These are phyloP conservation scores for Drosophila gaucha DNA, from an alignment of 2,888 invertebrate genomes.

Conservation along the genomic window DNA sequence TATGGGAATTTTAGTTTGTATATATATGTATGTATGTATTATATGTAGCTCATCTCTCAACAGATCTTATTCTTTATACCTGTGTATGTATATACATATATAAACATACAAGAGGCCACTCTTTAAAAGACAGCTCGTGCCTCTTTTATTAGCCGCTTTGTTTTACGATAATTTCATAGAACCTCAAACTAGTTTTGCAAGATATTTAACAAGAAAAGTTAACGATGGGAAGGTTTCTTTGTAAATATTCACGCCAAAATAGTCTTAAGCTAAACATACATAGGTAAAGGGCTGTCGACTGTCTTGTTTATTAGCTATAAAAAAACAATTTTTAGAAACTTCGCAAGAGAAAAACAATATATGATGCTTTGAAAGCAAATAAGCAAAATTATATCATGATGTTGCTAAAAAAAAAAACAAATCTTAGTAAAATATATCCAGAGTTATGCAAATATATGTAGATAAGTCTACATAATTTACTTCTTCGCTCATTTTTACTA, in stretches of 20 bases:
- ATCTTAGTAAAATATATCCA: not conserved
- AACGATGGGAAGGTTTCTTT: constrained; percentile 12
- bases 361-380: not conserved
- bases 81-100: not conserved
- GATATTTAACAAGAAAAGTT: constrained; percentile 15
- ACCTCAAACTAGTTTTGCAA: constrained; percentile 43
- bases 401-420: not conserved
- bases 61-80: not conserved
- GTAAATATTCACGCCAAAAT: constrained; percentile 2
- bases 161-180: constrained; percentile 28
- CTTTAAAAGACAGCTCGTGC: constrained; percentile 5
- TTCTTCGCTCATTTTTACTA: not conserved
- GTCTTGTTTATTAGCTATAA: not conserved
- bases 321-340: not conserved
- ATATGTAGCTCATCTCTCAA: not conserved
- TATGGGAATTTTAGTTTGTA: not conserved
- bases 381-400: constrained; percentile 1
- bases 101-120: not conserved
- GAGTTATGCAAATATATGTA: constrained; percentile 1
- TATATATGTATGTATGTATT: not conserved
- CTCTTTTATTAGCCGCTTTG: constrained; percentile 4
- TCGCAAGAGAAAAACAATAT: not conserved
- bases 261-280: not conserved
- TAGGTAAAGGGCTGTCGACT: not conserved
- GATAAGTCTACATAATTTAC: too few relatives aligned